Percentiles rank a stretch among this genome's conserved stretches.
Evolutionary conservation across 1,140 invertebrate genomes (phyloP).

Genomic region (Stenopsyche tienmushanensis): DNA sequence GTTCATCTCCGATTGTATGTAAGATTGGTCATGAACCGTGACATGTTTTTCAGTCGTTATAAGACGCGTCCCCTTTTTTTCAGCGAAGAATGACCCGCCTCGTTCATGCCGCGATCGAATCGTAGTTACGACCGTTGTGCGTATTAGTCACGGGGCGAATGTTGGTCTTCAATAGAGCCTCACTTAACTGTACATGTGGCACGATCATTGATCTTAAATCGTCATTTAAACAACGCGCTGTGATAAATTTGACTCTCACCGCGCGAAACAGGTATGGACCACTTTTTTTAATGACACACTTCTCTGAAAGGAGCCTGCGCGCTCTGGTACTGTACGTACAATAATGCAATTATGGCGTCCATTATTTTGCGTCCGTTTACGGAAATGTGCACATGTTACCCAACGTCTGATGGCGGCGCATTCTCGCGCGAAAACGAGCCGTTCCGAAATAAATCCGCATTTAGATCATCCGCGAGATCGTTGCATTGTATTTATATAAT

Average conservation of each 20-base stretch:
- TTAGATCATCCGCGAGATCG: not conserved
- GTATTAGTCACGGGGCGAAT: too few species aligned
- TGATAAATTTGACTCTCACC: constrained; percentile 14
- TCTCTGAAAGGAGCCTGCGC: constrained; percentile 10
- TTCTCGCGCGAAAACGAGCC: not conserved
- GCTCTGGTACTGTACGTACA: not conserved
- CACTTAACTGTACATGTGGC: not conserved
- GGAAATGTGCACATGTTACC: not conserved
- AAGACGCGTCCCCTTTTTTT: too few species aligned
- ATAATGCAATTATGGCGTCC: not conserved
- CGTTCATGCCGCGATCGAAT: too few species aligned
- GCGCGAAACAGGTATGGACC: constrained; percentile 14
- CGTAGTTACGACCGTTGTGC: too few species aligned
- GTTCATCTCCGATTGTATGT: too few species aligned
- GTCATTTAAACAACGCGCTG: not conserved
- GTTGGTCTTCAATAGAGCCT: too few species aligned
- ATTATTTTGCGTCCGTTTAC: not conserved
- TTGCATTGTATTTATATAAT: not conserved
- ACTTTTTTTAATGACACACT: constrained; percentile 24
- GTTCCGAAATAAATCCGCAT: not conserved
- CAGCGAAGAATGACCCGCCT: too few species aligned
- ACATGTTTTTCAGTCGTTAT: too few species aligned
- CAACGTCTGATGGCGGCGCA: not conserved
- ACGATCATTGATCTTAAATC: not conserved
- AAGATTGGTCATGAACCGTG: too few species aligned